These are phyloP conservation scores for Chrysopilus asiliformis DNA, from an alignment of 2,888 invertebrate species.

Conservation along the genomic window DNA sequence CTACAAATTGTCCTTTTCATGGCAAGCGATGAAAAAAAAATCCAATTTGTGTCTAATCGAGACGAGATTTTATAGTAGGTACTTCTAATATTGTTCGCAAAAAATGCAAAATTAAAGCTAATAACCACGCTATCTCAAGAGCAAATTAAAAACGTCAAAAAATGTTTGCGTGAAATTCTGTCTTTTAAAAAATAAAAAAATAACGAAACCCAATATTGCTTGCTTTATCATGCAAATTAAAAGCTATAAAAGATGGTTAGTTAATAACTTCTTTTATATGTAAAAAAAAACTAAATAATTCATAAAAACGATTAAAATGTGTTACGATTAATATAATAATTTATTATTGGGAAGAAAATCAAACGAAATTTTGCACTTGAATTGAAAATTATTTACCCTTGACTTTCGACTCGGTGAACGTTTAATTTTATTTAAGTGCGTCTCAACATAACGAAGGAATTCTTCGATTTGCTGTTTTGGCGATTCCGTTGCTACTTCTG, in stretches of 20 bases:
- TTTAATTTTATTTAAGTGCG: slow-evolving; percentile 80
- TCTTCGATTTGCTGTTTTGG: slow-evolving; percentile 50
- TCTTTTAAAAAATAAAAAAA: not conserved
- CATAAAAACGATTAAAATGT: slow-evolving; percentile 7
- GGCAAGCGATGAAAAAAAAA: too few relatives aligned
- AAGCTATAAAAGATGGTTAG: slow-evolving; percentile 8
- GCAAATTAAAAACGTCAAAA: too few relatives aligned
- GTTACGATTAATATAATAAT: slow-evolving; percentile 1
- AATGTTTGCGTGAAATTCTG: too few relatives aligned
- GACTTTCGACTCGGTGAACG: slow-evolving; percentile 58
- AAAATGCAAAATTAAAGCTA: too few relatives aligned
- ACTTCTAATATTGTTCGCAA: too few relatives aligned
- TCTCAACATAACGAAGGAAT: slow-evolving; percentile 71
- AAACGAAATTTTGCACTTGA: not conserved
- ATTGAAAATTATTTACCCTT: too few relatives aligned
- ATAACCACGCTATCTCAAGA: too few relatives aligned
- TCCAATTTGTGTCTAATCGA: too few relatives aligned
- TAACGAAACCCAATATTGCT: slow-evolving; percentile 3
- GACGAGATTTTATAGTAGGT: too few relatives aligned
- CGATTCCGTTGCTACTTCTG: slow-evolving; percentile 38
- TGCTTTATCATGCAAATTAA: slow-evolving; percentile 8
- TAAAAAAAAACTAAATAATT: slow-evolving; percentile 3
- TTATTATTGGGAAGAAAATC: not conserved
- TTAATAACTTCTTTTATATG: too few relatives aligned
- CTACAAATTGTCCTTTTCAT: too few relatives aligned